phyloP scores from a whole-genome alignment of 2,113 vertebrate genomes.

The Sigmodon hispidus region DNA sequence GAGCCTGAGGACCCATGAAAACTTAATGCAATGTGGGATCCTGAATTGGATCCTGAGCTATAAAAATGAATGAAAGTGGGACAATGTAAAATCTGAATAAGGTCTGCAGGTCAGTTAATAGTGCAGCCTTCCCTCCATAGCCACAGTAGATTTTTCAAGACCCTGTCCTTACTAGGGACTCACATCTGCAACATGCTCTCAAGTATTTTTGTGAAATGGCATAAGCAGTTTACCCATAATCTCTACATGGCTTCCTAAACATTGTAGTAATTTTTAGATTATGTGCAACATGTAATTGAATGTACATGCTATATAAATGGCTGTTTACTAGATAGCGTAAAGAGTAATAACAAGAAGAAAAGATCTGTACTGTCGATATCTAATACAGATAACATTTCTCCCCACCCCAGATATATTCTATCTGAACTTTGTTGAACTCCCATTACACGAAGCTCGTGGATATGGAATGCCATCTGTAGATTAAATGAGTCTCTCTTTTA shows the following conservation, averaged over 20 bases:
- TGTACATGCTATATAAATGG: not conserved
- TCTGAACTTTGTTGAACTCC: not conserved
- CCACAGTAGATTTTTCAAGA: not conserved
- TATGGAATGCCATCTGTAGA: not conserved
- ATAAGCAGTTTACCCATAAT: not conserved
- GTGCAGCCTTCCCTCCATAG: not conserved
- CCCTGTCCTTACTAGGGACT: not conserved
- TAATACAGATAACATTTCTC: not conserved
- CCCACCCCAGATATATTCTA: not conserved
- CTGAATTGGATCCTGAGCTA: not conserved
- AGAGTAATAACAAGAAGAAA: not conserved
- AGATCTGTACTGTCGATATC: not conserved
- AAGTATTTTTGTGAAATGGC: not conserved
- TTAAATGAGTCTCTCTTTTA: not conserved
- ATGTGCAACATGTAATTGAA: too few species aligned
- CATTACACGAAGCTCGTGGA: not conserved
- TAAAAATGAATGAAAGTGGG: not conserved
- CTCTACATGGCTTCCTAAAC: not conserved
- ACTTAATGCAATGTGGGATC: not conserved
- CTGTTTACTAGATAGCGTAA: not conserved
- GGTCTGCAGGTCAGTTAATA: not conserved
- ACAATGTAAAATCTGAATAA: not conserved
- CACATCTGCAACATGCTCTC: not conserved
- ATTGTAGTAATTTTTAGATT: not conserved
- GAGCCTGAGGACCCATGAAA: not conserved